Base-by-base conservation (phyloP, 2,113 vertebrate species). In the Pao palembangensis region DNA sequence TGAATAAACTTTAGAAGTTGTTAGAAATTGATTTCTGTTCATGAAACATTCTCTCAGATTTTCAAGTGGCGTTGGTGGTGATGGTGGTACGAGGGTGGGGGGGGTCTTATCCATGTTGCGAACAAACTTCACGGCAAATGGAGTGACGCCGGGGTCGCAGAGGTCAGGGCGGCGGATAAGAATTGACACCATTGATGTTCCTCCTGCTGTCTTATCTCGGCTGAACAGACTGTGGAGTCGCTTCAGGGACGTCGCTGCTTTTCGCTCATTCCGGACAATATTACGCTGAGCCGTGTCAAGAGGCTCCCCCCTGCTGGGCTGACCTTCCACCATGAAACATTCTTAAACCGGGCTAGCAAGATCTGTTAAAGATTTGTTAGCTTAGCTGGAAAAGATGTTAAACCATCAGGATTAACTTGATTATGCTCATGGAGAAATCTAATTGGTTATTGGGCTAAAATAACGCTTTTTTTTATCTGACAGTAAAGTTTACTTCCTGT, bases 161-260 rank as follows among this genome's bases (percentile, higher is more conserved):
- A 86, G 85, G 87, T 86, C 80, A 81, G 70, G 68, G 60, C 2
- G 34, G 34, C 72, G 62, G 25, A 28, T 28, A 73, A 53, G 54
- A 38, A 63, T 70, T 62, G 76, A 78, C 59, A 52, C 69, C 80
- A 64, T 23, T 65, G 78, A 79, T 69, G 81, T 69, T 79, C 58
- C 63, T 61, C 84, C 78, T 64, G 58, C 80, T 78, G 81, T 53
- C 78, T 76, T 80, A 86, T 84, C 69, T 70, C 62, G 64, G 55
- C 68, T 66, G 61, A 78, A 81, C 87, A 87, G 87, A 81, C 85
- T 83, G 81, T 55, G 0, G 57, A 77, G 74, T 78, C 69, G 61
- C 74, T 25, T 81, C 78, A 77, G 81, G 78, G 76, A 58, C 28
- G 56, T 43, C 25, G 67, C 69, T 64, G 70, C 14, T 67, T 59